Evolutionary conservation across 1,140 invertebrate species (phyloP).

Genomic region (Piezodorus guildinii): DNA sequence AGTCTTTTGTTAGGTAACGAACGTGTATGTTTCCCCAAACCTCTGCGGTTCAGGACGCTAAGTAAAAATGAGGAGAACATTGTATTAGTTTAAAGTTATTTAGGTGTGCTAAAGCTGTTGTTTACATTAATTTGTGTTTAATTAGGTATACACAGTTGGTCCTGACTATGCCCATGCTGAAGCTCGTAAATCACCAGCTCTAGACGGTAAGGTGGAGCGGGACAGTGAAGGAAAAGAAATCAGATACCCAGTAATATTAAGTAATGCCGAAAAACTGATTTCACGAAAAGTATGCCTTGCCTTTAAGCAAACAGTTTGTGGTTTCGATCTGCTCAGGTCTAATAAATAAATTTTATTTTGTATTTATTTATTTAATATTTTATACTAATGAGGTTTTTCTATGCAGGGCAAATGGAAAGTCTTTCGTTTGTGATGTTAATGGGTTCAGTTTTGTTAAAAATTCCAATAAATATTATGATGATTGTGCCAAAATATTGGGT

Average conservation of each 20-base stretch:
- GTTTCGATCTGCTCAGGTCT: slow-evolving; percentile 90
- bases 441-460: slow-evolving; percentile 99
- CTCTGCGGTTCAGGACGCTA: too few relatives aligned
- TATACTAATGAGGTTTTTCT: slow-evolving; percentile 16
- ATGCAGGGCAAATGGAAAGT: slow-evolving; percentile 88
- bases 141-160: slow-evolving; percentile 81
- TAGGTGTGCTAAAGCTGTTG: too few relatives aligned
- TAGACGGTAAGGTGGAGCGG: slow-evolving; percentile 96
- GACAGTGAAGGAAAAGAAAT: slow-evolving; percentile 98
- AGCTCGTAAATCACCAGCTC: slow-evolving; percentile 92
- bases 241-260: slow-evolving; percentile 73
- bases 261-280: slow-evolving; percentile 96
- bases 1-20: too few relatives aligned
- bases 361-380: neutral
- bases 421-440: slow-evolving; percentile 99
- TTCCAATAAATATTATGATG: slow-evolving; percentile 99
- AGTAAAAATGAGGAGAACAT: too few relatives aligned
- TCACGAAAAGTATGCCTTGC: slow-evolving; percentile 95
- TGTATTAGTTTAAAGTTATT: too few relatives aligned
- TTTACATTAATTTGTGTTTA: slow-evolving; percentile 20
- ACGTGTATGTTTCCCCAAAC: too few relatives aligned
- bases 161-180: slow-evolving; percentile 99
- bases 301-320: slow-evolving; percentile 99
- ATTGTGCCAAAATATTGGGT: slow-evolving; percentile 94
- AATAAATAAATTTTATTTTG: slow-evolving; percentile 10